Base-by-base conservation (phyloP, 1,140 invertebrate species). In the Stegodyphus mimosarum region DNA sequence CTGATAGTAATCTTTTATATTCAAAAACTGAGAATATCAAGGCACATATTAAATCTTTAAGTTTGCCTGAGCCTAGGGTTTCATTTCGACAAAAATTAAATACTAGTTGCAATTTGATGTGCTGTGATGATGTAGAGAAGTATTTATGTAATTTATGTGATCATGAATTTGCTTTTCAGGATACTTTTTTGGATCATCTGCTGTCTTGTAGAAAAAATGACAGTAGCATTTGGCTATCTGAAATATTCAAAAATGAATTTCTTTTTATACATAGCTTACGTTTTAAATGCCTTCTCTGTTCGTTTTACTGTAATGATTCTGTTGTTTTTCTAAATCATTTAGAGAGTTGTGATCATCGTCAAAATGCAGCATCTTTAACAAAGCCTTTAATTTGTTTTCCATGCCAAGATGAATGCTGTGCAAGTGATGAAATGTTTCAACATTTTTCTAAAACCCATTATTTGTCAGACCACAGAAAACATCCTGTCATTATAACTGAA, bases 211-310 rank as follows among this genome's bases (percentile, higher is more conserved):
- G 49, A 55, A 55, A 77, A 33, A 33, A 1, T 33, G 33, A 33
- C 33, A 33, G 13, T 51, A 73, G 53, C 15, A 50, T 93, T 96
- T 66, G 91, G 96, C 48, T 92, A 94, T 69, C 95, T 96, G 89
- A 95, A 96, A 89, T 92, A 91, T 76, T 93, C 93, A 86, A 94
- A 96, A 87, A 93, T 96, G 2, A 92, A 93, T 55, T 94, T 96
- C 87, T 94, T 15, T 79, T 87, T 17, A 52, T 85, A 9, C 51
- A 71, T 6, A 73, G 17, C 15, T 80, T 94, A 80, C 95, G 95
- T 0, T 97, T 95, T 89, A 95, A 96, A 89, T 97, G 96, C 89
- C 92, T 92, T 33, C 91, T 94, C 2, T 97, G 96, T 90, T 93
- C 93, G 69, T 97, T 95, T 90, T 97, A 96, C 90, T 95, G 94